These are phyloP conservation scores for Gymnodraco acuticeps DNA, from an alignment of 2,797 vertebrate genomes.

Conservation along the genomic window DNA sequence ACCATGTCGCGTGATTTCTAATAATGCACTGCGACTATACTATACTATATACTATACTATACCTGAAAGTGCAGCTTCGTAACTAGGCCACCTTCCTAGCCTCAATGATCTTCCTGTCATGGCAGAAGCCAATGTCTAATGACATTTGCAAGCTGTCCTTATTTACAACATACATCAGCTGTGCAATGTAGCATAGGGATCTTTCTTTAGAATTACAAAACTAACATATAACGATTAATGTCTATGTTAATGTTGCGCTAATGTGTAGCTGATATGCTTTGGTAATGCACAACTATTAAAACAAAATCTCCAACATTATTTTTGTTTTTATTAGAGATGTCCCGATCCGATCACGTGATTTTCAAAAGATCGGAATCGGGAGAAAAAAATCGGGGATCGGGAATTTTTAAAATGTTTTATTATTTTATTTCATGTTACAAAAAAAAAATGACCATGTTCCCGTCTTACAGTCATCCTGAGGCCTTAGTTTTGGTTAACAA, in stretches of 20 bases:
- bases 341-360: no score
- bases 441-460: no score
- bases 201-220: conserved; percentile 4
- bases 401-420: no score
- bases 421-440: no score
- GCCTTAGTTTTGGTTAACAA: no score
- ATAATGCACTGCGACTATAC: conserved; percentile 31
- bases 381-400: no score
- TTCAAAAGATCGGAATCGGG: no score
- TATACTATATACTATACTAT: no score
- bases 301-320: neutral
- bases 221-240: no score
- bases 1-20: conserved; percentile 32
- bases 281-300: neutral
- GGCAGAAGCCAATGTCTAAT: conserved; percentile 28
- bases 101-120: conserved; percentile 25
- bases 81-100: conserved; percentile 49
- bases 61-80: conserved; percentile 36
- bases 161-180: conserved; percentile 18
- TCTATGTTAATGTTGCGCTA: neutral
- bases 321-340: no score
- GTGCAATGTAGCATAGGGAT: conserved; percentile 4
- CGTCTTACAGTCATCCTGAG: no score
- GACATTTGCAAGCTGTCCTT: conserved; percentile 43
- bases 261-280: neutral